Conservation (phyloP, 1,140 invertebrate genomes). For the Druon quercuslanigerum region DNA sequence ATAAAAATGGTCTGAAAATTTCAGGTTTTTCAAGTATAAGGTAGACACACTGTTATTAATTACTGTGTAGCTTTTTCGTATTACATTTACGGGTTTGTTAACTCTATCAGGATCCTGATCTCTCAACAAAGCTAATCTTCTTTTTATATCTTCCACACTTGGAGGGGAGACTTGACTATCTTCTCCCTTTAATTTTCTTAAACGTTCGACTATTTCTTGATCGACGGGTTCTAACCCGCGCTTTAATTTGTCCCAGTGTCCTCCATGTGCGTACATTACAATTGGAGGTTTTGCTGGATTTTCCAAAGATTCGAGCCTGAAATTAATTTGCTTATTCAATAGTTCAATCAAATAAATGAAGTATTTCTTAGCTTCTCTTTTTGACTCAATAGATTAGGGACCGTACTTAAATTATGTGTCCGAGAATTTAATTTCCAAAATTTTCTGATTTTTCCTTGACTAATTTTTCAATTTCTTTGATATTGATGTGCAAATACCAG, state of each 20-base stretch:
- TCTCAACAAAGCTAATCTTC: slow-evolving; percentile 67
- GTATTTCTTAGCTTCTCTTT: too few relatives aligned
- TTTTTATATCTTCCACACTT: slow-evolving; percentile 68
- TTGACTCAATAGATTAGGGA: too few relatives aligned
- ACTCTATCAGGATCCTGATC: slow-evolving; percentile 59
- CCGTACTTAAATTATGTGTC: too few relatives aligned
- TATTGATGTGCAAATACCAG: too few relatives aligned
- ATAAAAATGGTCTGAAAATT: too few relatives aligned
- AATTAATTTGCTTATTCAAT: slow-evolving; percentile 32
- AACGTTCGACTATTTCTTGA: slow-evolving; percentile 68
- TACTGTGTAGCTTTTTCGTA: background rate
- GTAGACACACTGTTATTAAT: background rate
- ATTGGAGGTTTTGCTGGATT: slow-evolving; percentile 71
- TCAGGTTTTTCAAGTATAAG: too few relatives aligned
- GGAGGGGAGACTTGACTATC: slow-evolving; percentile 57
- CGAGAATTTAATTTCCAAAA: too few relatives aligned
- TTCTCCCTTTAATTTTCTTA: slow-evolving; percentile 67
- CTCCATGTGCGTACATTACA: slow-evolving; percentile 65
- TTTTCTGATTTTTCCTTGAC: too few relatives aligned
- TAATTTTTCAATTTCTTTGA: too few relatives aligned
- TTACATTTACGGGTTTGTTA: slow-evolving; percentile 52
- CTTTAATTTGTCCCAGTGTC: slow-evolving; percentile 66
- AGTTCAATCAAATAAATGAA: slow-evolving; percentile 13
- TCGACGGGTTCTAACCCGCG: slow-evolving; percentile 66
- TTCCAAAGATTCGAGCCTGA: slow-evolving; percentile 66